These are phyloP conservation scores for Eubucco bourcierii DNA, from an alignment of 2,113 vertebrate genomes.

Conservation along the genomic window DNA sequence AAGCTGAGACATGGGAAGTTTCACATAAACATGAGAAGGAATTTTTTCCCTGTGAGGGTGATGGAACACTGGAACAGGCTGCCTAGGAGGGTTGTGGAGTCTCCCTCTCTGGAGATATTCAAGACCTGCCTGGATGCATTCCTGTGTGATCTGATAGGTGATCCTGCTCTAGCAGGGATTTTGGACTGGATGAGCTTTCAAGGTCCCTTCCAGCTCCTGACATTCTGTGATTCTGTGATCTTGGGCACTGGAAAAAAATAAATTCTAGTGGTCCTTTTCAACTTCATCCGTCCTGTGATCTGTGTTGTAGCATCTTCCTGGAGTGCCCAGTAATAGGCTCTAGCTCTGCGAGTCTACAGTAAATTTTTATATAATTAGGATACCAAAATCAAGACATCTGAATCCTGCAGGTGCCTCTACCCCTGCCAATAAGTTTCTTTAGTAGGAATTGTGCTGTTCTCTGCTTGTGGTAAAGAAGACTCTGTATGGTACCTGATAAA, in stretches of 20 bases:
- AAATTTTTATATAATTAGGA: not conserved
- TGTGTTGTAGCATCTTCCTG: not conserved
- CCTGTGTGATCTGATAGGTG: too few relatives aligned
- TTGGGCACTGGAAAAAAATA: not conserved
- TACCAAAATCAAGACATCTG: not conserved
- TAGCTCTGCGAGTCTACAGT: not conserved
- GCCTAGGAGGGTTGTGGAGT: too few relatives aligned
- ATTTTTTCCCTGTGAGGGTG: too few relatives aligned
- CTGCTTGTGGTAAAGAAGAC: not conserved
- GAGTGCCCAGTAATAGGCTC: not conserved
- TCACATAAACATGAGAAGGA: too few relatives aligned
- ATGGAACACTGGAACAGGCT: too few relatives aligned
- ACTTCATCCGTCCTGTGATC: not conserved
- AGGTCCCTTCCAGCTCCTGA: too few relatives aligned
- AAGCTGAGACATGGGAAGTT: too few relatives aligned
- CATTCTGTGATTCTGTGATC: not conserved
- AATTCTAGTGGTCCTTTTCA: not conserved
- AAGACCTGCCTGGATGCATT: too few relatives aligned
- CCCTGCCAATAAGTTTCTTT: not conserved
- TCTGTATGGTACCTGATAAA: not conserved
- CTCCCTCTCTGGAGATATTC: too few relatives aligned
- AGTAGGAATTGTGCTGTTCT: not conserved
- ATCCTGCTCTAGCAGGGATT: too few relatives aligned
- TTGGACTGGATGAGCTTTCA: too few relatives aligned
- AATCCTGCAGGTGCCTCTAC: not conserved